Evolutionary conservation across 2,888 invertebrate genomes (phyloP).

Genomic region (Anarsia innoxiella): DNA sequence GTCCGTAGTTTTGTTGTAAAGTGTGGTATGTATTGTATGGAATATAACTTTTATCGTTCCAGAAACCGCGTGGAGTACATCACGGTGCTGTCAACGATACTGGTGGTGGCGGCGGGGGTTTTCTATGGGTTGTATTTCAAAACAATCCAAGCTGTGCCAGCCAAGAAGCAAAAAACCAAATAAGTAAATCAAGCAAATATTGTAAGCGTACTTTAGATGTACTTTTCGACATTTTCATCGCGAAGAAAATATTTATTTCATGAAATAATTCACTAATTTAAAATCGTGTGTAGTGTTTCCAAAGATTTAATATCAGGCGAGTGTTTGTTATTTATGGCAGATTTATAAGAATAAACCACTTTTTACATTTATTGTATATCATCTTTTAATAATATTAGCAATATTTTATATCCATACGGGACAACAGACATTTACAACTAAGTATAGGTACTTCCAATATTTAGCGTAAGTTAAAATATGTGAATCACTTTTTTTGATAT

Average conservation of each 20-base stretch:
- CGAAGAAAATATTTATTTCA: too few relatives aligned
- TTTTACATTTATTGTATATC: conserved; percentile 4
- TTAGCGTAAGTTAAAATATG: conserved; percentile 27
- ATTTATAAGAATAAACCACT: not conserved
- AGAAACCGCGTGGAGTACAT: conserved; percentile 80
- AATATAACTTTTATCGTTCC: too few relatives aligned
- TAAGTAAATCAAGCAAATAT: conserved; percentile 16
- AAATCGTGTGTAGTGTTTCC: too few relatives aligned
- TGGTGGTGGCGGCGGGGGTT: conserved; percentile 71
- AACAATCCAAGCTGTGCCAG: conserved; percentile 31
- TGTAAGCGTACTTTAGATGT: not conserved
- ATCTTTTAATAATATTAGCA: conserved; percentile 4
- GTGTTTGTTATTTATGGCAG: too few relatives aligned
- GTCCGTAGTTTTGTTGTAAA: too few relatives aligned
- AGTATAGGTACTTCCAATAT: conserved; percentile 19
- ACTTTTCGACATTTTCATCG: too few relatives aligned
- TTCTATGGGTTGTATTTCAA: conserved; percentile 72
- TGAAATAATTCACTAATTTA: too few relatives aligned
- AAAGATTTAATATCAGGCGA: too few relatives aligned
- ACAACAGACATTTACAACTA: conserved; percentile 13
- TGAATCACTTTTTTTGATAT: conserved; percentile 55
- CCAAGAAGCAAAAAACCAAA: conserved; percentile 42
- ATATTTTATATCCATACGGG: conserved; percentile 8
- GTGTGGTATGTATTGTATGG: too few relatives aligned
- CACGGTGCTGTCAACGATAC: conserved; percentile 71